These are phyloP conservation scores for Noctua janthina DNA, from an alignment of 2,888 invertebrate genomes.

Conservation along the genomic window DNA sequence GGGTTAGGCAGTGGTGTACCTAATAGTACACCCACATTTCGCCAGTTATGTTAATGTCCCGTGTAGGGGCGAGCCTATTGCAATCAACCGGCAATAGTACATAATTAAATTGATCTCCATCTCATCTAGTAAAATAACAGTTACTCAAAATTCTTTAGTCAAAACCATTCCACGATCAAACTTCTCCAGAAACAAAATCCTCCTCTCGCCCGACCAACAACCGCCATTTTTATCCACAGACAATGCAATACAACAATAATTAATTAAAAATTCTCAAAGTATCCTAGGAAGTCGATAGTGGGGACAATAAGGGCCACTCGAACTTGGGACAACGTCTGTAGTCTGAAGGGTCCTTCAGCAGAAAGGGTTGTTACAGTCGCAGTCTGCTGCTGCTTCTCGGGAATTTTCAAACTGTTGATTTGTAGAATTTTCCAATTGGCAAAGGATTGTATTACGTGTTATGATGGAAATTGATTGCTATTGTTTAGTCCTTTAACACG, in stretches of 20 bases:
- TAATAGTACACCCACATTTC: too few species aligned
- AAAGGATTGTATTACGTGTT: conserved; percentile 71
- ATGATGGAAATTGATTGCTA: conserved; percentile 43
- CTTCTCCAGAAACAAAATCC: not conserved
- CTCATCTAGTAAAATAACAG: not conserved
- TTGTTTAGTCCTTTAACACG: not conserved
- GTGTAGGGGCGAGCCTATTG: too few species aligned
- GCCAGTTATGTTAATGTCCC: too few species aligned
- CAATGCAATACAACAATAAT: conserved; percentile 60
- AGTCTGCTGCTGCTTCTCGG: conserved; percentile 68
- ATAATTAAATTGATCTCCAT: not conserved
- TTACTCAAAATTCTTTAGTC: not conserved
- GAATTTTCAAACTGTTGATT: conserved; percentile 86
- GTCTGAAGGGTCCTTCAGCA: conserved; percentile 71
- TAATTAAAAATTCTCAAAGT: conserved; percentile 67
- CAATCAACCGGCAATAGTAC: not conserved
- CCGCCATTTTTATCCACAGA: conserved; percentile 13
- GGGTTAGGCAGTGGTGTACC: not conserved
- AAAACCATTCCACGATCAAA: not conserved
- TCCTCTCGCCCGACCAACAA: not conserved
- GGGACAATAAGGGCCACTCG: conserved; percentile 68
- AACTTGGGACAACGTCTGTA: conserved; percentile 74
- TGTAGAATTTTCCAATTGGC: conserved; percentile 86
- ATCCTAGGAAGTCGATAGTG: conserved; percentile 65
- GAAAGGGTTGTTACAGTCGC: conserved; percentile 87